phyloP scores from a whole-genome alignment of 2,797 vertebrate genomes.

The Silurus lanzhouensis region DNA sequence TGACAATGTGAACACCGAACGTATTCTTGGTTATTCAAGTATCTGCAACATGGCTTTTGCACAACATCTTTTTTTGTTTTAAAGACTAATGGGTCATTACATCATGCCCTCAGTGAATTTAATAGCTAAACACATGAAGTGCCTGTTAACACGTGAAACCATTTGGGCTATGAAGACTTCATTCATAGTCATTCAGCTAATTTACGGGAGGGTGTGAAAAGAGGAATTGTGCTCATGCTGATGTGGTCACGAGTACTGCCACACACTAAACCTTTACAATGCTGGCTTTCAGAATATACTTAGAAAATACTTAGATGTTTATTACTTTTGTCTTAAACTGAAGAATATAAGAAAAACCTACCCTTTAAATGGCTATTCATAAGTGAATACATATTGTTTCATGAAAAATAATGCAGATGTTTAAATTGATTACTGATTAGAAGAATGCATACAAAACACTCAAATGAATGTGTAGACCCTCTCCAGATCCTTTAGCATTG shows the following conservation, averaged over 20 bases:
- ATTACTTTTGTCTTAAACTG: neutral
- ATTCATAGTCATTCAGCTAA: constrained; percentile 41
- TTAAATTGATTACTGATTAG: neutral
- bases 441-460: neutral
- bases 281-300: neutral
- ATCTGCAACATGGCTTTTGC: constrained; percentile 57
- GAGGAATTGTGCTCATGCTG: constrained; percentile 35
- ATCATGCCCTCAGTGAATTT: constrained; percentile 38
- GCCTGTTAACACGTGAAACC: constrained; percentile 54
- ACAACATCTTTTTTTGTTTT: constrained; percentile 44
- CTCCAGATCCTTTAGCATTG: neutral
- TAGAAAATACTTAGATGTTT: neutral
- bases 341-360: neutral
- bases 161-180: constrained; percentile 43
- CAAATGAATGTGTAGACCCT: neutral
- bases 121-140: constrained; percentile 39
- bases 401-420: neutral
- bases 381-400: neutral
- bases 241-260: constrained; percentile 1
- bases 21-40: neutral
- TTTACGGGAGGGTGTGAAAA: constrained; percentile 32
- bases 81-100: constrained; percentile 50
- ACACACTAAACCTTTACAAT: neutral
- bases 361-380: neutral
- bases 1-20: neutral